Evolutionary conservation across 2,888 invertebrate genomes (phyloP), one percentile per base, ranked within the genome.

Genomic region (Parascotia fuliginaria): DNA sequence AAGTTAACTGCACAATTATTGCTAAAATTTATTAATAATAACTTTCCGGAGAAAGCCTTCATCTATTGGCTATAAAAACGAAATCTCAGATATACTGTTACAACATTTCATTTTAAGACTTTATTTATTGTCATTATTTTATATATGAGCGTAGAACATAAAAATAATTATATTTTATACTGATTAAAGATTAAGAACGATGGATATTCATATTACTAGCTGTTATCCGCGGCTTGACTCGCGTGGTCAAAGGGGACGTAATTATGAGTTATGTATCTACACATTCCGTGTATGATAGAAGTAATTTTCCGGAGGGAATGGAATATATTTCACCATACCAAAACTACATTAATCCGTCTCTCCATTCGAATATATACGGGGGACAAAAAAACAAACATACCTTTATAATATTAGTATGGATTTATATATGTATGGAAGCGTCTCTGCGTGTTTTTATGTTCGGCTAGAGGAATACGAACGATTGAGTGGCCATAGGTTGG

Each of bases 401-500:
- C n/a, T n/a, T n/a, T n/a, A n/a, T n/a, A n/a, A n/a, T n/a, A n/a
- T n/a, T n/a, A n/a, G n/a, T 24, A 24, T 24, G 7, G 24, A 27
- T 31, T 36, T 42, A 19, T 16, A 48, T 38, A 28, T 15, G 31
- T 42, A 13, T 19, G 2, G 11, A 32, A 27, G 19, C 77, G 55
- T 63, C 82, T 85, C 83, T 51, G 70, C 12, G 22, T 55, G 40
- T 73, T 79, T 77, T 66, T 69, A 57, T 82, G 61, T 73, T 51
- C 62, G 50, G 56, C 74, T 76, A 79, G 72, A 74, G 73, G 70
- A 83, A 81, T 81, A 83, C 79, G 79, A 79, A 83, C 88, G 87
- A 89, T 88, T 87, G 89, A 89, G 89, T 88, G 87, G 84, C 87
- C 84, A 86, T 80, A 84, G 87, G 85, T 73, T 82, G 85, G 89